Base-by-base conservation (phyloP, 2,113 vertebrate genomes). In the Lanius ludovicianus region DNA sequence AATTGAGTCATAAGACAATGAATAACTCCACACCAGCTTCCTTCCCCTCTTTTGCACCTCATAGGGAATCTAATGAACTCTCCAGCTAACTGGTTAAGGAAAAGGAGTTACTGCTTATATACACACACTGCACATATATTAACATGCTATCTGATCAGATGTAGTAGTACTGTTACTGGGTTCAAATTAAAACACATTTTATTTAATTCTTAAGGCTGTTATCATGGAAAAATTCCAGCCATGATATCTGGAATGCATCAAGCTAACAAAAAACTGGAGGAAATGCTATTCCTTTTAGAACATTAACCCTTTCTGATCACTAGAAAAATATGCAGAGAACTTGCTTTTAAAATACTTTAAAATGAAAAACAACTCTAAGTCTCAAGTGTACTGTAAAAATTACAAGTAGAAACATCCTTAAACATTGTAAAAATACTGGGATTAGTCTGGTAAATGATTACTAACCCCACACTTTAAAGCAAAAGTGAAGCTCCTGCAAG, bases 1-100 rank as follows among this genome's bases (percentile, higher is more conserved):
- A 98, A 99, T 98, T 98, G 98, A 99, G 98, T 99, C 98, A 98
- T 98, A 98, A 99, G 98, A 99, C 98, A 98, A 99, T 99, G 98
- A 99, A 98, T 98, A 99, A 99, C 98, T 98, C 98, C 67, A 86
- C 94, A 87, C 97, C 78, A 93, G 98, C 97, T 99, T 99, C 98
- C 98, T 98, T 98, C 92, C 96, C 97, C 97, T 98, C 97, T 98
- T 98, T 98, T 96, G 97, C 98, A 98, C 98, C 97, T 98, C 96
- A 96, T 97, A 97, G 97, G 98, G 96, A 98, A 97, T 95, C 98
- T 99, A 98, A 99, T 99, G 98, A 99, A 99, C 98, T 99, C 98
- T 97, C 96, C 94, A 96, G 86, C 95, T 98, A 98, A 98, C 98
- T 97, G 97, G 97, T 97, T 95, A 96, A 97, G 96, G 89, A 95